These are phyloP conservation scores for Hydrozoanthus gracilis DNA, from an alignment of 92 coral and sea anemone genomes.

Conservation along the genomic window DNA sequence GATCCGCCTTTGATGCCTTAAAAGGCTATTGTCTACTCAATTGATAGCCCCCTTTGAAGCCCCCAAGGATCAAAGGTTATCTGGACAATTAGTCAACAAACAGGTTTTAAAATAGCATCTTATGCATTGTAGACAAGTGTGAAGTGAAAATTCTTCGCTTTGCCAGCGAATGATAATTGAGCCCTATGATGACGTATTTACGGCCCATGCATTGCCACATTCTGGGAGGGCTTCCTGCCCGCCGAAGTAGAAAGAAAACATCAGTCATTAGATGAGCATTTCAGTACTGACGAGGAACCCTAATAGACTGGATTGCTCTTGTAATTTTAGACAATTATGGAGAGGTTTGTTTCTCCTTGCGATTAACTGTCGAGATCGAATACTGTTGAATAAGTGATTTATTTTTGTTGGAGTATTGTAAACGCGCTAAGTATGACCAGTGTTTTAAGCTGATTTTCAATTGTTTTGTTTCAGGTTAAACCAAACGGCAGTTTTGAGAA, in stretches of 20 bases:
- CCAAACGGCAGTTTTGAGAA: constrained; percentile 17
- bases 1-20: no score
- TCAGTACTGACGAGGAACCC: neutral
- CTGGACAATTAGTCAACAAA: neutral
- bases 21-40: no score
- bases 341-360: constrained; percentile 13
- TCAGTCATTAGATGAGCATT: neutral
- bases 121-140: neutral
- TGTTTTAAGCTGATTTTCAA: neutral
- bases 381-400: no score
- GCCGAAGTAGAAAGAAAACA: neutral
- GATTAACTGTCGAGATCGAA: neutral
- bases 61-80: constrained; percentile 7
- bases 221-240: no score
- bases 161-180: neutral
- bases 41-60: no score
- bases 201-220: no score
- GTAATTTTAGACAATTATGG: neutral
- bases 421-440: neutral
- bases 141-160: neutral
- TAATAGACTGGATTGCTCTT: neutral
- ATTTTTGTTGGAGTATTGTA: no score
- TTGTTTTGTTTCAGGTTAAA: neutral
- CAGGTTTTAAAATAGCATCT: neutral
- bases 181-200: neutral